Base-by-base conservation (phyloP, 1,140 invertebrate genomes). In the Doryteuthis pealeii region DNA sequence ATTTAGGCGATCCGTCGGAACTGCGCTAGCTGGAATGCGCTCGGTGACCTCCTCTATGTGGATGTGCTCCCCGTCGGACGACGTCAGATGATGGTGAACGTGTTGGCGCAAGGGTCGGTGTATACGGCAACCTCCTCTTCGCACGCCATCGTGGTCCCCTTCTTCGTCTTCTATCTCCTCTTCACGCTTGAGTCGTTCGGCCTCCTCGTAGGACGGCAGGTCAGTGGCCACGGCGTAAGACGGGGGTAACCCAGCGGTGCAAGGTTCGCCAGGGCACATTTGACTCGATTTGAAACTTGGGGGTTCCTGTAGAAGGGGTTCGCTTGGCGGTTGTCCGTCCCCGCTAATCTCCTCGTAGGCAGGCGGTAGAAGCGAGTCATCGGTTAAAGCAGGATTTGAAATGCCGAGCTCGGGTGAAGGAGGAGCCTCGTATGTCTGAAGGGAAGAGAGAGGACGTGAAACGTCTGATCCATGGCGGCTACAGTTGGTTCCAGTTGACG, bases 141-240 rank as follows among this genome's bases (percentile, higher is more conserved):
- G 12, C 22, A 49, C 22, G 22, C 45, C 45, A 22, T 28, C 18
- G 12, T 6, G 18, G 22, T 6, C 18, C 10, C 54, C 12, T 28
- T 28, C 54, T 5, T 62, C 26, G 10, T 62, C 54, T 62, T 62
- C 54, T 22, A 92, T 93, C 18, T 62, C 54, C 18, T 62, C 54
- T 62, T 92, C 93, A 84, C 94, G 92, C 77, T 95, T 89, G 78
- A 91, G 91, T 83, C 95, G 95, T 85, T 96, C 93, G 66, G 95
- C 94, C 87, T 96, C 94, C 85, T 96, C 95, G 89, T 96, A 96
- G 54, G 93, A 94, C 31, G 95, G 95, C 82, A 96, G 89, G 88
- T 95, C 95, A 15, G 87, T 88, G 12, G 89, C 89, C 18, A 93
- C 90, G 84, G 93, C 92, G 85, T 96, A 96, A 1, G 94, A 93